Evolutionary conservation across 2,888 invertebrate species (phyloP).

Genomic region (Dysmachus trigonus): DNA sequence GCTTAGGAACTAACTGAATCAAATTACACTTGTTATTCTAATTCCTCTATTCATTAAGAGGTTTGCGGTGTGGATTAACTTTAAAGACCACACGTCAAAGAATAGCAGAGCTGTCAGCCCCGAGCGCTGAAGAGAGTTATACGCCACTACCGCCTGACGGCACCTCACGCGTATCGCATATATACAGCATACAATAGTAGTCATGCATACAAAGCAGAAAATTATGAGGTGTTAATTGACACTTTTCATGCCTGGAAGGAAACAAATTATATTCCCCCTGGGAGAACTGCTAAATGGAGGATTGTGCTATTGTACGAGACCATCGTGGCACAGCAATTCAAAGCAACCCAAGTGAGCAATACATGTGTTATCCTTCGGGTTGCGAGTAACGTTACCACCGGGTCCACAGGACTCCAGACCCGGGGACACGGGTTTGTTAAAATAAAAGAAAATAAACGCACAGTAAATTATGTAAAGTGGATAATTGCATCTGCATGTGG

Average conservation of each 20-base stretch:
- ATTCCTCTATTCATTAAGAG: conserved; percentile 44
- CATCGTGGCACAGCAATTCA: conserved; percentile 26
- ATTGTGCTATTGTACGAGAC: conserved; percentile 42
- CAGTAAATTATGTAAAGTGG: conserved; percentile 38
- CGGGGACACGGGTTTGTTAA: background rate
- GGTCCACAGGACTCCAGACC: background rate
- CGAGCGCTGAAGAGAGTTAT: background rate
- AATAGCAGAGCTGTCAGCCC: background rate
- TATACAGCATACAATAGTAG: background rate
- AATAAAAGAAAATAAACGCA: conserved; percentile 35
- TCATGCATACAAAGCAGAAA: conserved; percentile 49
- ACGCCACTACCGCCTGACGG: background rate
- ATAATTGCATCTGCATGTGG: conserved; percentile 40
- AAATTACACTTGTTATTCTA: conserved; percentile 47
- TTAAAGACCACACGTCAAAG: conserved; percentile 14
- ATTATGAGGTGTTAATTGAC: conserved; percentile 51
- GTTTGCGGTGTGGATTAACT: conserved; percentile 17
- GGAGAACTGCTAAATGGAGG: conserved; percentile 43
- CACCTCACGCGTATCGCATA: background rate
- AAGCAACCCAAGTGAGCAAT: conserved; percentile 1
- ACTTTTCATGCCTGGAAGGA: conserved; percentile 50
- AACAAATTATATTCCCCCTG: conserved; percentile 49
- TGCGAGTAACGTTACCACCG: background rate
- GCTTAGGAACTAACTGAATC: conserved; percentile 46
- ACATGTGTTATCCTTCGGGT: conserved; percentile 9